Evolutionary conservation across 1,140 invertebrate species (phyloP).

Genomic region (Orussus abietinus): DNA sequence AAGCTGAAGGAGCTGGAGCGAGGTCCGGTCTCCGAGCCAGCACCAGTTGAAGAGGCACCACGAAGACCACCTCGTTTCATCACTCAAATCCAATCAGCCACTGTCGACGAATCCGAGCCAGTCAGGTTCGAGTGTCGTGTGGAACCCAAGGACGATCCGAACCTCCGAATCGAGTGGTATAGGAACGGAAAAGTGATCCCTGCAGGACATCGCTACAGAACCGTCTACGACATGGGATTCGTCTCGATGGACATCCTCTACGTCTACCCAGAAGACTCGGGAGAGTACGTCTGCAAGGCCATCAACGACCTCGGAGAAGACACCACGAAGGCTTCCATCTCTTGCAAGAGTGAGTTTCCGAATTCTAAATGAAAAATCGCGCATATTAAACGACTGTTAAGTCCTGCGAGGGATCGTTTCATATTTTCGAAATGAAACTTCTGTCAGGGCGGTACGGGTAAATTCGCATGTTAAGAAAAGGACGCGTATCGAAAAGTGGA

Average conservation of each 20-base stretch:
- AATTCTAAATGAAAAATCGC: constrained; percentile 7
- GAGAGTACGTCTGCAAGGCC: constrained; percentile 86
- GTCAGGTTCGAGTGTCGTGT: constrained; percentile 93
- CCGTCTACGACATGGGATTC: constrained; percentile 91
- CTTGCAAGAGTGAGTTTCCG: constrained; percentile 72
- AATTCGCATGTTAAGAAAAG: too few species aligned
- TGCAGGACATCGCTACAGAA: constrained; percentile 86
- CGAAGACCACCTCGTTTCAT: constrained; percentile 78
- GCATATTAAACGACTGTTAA: too few species aligned
- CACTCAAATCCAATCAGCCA: constrained; percentile 76
- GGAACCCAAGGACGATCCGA: constrained; percentile 92
- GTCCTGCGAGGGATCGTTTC: too few species aligned
- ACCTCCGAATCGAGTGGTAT: constrained; percentile 88
- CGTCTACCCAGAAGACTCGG: constrained; percentile 89
- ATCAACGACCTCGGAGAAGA: constrained; percentile 86
- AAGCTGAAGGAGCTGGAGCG: constrained; percentile 90
- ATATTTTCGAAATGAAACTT: too few species aligned
- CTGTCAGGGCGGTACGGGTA: too few species aligned
- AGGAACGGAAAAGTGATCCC: constrained; percentile 84
- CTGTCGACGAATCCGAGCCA: constrained; percentile 83
- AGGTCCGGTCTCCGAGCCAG: constrained; percentile 67
- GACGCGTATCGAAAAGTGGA: too few species aligned
- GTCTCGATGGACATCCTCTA: constrained; percentile 92
- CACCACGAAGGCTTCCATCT: constrained; percentile 76
- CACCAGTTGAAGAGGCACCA: constrained; percentile 64